Evolutionary conservation across 2,888 invertebrate genomes (phyloP), one percentile per base, ranked within the genome.

Genomic region (Stenodema calcarata): DNA sequence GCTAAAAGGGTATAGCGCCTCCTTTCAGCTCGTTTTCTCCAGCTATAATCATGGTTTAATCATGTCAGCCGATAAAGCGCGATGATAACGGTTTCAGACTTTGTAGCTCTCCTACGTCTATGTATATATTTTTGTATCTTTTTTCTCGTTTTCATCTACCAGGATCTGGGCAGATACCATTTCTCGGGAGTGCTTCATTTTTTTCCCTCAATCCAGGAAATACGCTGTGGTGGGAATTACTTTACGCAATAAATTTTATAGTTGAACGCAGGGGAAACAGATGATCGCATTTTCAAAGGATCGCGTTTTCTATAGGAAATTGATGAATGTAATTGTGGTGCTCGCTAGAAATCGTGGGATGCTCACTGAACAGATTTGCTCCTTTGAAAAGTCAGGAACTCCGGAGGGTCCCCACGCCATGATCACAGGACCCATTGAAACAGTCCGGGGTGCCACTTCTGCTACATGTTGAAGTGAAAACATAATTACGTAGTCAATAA

Each of bases 41-140:
- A 12, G 42, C 44, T 78, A 78, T 78, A 44, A 78, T 44, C 44
- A 78, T 78, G 78, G 78, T 78, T 78, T 78, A 78, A 78, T 78
- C 78, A 78, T 78, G 78, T 78, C 78, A 78, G 78, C 44, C 78
- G 78, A 78, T 78, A 78, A 78, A 44, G 41, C 41, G 27, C 27
- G 44, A 23, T 78, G 27, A 78, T 30, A 35, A 76, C 50, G 23
- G 35, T 69, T 62, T 23, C 62, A 62, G 62, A 23, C 62, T 62
- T 62, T 62, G 62, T 62, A 23, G 62, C 62, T 62, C 12, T 62
- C 35, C 62, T 11, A n/a, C 50, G 23, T 18, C 62, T 62, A 23
- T 62, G n/a, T n/a, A n/a, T n/a, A n/a, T n/a, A n/a, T n/a, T n/a
- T 62, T 62, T 62, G 23, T n/a, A 16, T n/a, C n/a, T 6, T 4